These are phyloP conservation scores for Drosophila dives DNA, from an alignment of 2,888 invertebrate genomes.

Conservation along the genomic window DNA sequence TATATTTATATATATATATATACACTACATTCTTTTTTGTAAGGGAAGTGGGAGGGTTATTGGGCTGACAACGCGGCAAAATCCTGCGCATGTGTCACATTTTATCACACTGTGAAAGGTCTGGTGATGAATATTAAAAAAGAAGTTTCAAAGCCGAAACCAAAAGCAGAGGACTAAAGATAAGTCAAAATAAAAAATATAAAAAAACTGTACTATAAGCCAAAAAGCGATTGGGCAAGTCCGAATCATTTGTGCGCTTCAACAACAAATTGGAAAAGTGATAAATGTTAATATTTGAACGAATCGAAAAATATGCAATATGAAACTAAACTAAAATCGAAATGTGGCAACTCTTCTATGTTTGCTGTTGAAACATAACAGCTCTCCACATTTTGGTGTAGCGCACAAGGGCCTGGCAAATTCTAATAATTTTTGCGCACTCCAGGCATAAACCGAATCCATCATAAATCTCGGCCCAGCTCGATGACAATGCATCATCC, in stretches of 20 bases:
- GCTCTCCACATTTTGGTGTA: constrained; percentile 38
- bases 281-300: not conserved
- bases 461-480: constrained; percentile 83
- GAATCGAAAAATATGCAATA: not conserved
- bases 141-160: constrained; percentile 59
- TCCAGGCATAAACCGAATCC: constrained; percentile 80
- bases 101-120: constrained; percentile 48
- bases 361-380: constrained; percentile 12
- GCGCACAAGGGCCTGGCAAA: constrained; percentile 60
- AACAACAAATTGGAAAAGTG: not conserved
- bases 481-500: constrained; percentile 84
- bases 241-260: constrained; percentile 26
- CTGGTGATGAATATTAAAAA: constrained; percentile 72
- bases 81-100: constrained; percentile 76
- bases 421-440: constrained; percentile 79
- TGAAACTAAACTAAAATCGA: not conserved
- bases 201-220: constrained; percentile 10
- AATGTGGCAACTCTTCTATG: constrained; percentile 17
- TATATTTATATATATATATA: not conserved
- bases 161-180: constrained; percentile 44
- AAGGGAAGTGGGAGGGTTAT: constrained; percentile 7
- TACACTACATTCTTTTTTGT: constrained; percentile 6
- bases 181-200: constrained; percentile 31
- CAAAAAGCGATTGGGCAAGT: constrained; percentile 6
- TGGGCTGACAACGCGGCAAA: constrained; percentile 72